Evolutionary conservation across 1,140 invertebrate species (phyloP).

Genomic region (Brachionus paranguensis): DNA sequence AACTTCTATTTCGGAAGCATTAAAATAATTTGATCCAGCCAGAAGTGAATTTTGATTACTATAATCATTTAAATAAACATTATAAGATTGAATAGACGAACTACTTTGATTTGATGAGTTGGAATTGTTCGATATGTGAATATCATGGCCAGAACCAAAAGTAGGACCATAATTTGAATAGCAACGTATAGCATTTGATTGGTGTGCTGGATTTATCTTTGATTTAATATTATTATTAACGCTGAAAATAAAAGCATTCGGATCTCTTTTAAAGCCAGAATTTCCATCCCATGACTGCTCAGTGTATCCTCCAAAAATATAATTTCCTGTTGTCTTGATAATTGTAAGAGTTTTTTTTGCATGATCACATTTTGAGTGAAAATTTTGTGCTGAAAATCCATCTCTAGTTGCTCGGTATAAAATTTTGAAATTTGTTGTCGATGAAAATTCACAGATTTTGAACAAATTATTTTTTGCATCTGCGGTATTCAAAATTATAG

Average conservation of each 20-base stretch:
- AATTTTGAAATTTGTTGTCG: neutral
- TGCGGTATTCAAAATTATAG: neutral
- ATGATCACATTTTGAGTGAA: neutral
- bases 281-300: neutral
- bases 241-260: neutral
- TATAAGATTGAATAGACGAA: too few species aligned
- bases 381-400: neutral
- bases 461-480: neutral
- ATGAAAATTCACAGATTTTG: neutral
- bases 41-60: too few species aligned
- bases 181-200: neutral
- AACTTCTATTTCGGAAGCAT: too few species aligned
- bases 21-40: too few species aligned
- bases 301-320: conserved; percentile 11
- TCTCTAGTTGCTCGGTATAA: neutral
- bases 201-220: neutral
- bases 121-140: neutral
- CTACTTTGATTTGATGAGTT: neutral
- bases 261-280: neutral
- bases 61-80: too few species aligned
- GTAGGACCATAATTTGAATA: neutral
- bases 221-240: neutral
- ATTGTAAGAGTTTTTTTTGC: neutral
- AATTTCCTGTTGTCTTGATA: neutral
- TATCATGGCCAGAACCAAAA: neutral